phyloP scores from a whole-genome alignment of 2,888 invertebrate species.

The Lasioglossum marginatum region DNA sequence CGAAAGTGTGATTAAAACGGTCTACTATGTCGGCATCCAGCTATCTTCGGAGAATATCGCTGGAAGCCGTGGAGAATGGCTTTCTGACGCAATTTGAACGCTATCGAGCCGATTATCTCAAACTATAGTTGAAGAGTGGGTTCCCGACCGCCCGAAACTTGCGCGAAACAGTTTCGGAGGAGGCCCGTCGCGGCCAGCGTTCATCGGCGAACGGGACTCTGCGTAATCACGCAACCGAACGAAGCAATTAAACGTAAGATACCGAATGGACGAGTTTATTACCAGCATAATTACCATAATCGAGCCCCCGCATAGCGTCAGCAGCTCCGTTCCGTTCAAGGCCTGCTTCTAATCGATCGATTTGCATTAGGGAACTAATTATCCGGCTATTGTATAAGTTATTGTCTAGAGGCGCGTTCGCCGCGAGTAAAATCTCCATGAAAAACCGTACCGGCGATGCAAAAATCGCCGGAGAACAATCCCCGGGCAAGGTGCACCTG shows the following conservation, averaged over 20 bases:
- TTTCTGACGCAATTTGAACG: slow-evolving; percentile 6
- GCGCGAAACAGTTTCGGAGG: not conserved
- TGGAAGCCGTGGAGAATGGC: not conserved
- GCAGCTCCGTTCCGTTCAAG: slow-evolving; percentile 58
- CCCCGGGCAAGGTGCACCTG: not conserved
- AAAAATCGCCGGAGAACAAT: not conserved
- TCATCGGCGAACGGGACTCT: slow-evolving; percentile 42
- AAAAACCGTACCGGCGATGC: slow-evolving; percentile 3
- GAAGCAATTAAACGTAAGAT: slow-evolving; percentile 43
- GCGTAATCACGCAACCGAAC: slow-evolving; percentile 15
- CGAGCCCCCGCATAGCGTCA: slow-evolving; percentile 53
- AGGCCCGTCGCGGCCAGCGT: not conserved
- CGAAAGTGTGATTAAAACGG: slow-evolving; percentile 1
- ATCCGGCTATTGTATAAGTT: slow-evolving; percentile 73
- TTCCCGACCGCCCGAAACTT: not conserved
- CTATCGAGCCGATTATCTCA: slow-evolving; percentile 8
- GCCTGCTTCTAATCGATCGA: slow-evolving; percentile 49
- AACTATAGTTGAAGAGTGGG: not conserved
- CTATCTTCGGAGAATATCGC: slow-evolving; percentile 8
- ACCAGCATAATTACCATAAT: slow-evolving; percentile 63
- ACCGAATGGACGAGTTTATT: slow-evolving; percentile 59
- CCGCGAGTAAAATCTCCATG: slow-evolving; percentile 10
- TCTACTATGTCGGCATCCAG: not conserved
- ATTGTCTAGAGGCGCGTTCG: slow-evolving; percentile 71
- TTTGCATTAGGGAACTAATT: slow-evolving; percentile 76